Evolutionary conservation across 2,113 vertebrate genomes (phyloP).

Genomic region (Loxodonta africana): DNA sequence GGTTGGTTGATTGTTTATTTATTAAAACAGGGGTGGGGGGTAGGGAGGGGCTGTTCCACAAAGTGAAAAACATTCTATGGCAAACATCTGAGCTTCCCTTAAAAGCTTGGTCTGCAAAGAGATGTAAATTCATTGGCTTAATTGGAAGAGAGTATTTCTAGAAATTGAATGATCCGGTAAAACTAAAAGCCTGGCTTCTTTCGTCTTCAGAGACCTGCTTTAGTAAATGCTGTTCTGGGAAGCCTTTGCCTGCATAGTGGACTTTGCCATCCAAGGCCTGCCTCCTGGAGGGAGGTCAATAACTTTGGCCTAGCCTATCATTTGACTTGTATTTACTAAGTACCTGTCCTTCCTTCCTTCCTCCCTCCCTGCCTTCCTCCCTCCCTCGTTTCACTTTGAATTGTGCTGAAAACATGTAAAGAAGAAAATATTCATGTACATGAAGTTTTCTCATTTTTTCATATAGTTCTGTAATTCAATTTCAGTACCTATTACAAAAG

Average conservation of each 20-base stretch:
- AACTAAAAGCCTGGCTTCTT: conserved; percentile 65
- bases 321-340: conserved; percentile 29
- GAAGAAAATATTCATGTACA: not conserved
- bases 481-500: not conserved
- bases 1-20: conserved; percentile 41
- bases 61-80: not conserved
- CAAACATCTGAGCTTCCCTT: conserved; percentile 30
- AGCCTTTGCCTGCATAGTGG: not conserved
- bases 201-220: conserved; percentile 37
- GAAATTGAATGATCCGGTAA: conserved; percentile 50
- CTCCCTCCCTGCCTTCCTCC: too few relatives aligned
- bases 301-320: not conserved
- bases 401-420: not conserved
- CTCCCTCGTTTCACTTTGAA: not conserved
- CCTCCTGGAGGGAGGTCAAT: conserved; percentile 18
- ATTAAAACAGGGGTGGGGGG: conserved; percentile 9
- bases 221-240: not conserved
- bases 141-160: conserved; percentile 72
- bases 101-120: conserved; percentile 64
- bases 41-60: not conserved
- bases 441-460: not conserved
- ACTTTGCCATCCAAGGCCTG: conserved; percentile 34
- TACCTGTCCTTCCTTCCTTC: not conserved
- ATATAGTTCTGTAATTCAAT: not conserved
- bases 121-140: conserved; percentile 73